Evolutionary conservation across 2,888 invertebrate genomes (phyloP).

Genomic region (Apodemia duryi): DNA sequence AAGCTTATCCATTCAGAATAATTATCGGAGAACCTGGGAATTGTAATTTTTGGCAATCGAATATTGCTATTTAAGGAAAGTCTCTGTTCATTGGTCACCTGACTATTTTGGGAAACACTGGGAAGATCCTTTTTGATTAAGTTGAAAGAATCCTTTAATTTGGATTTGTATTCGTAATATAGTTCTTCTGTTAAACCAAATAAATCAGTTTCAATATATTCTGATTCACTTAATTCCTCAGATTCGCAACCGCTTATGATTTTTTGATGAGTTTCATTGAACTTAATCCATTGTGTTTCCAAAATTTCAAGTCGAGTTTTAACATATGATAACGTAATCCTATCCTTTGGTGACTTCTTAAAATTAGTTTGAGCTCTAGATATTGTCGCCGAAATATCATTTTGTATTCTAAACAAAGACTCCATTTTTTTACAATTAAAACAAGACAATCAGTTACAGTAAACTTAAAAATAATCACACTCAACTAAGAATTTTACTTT

Average conservation of each 20-base stretch:
- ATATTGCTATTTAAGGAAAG: neutral
- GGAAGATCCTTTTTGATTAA: neutral
- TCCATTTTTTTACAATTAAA: neutral
- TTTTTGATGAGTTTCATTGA: slow-evolving; percentile 18
- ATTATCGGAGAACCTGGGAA: slow-evolving; percentile 24
- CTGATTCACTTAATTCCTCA: slow-evolving; percentile 10
- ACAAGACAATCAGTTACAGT: neutral
- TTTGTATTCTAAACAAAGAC: neutral
- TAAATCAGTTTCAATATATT: slow-evolving; percentile 19
- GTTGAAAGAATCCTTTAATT: slow-evolving; percentile 18
- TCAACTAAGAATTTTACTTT: no score
- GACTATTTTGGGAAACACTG: slow-evolving; percentile 9
- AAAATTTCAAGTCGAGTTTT: slow-evolving; percentile 22
- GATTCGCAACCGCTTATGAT: slow-evolving; percentile 8
- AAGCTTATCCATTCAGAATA: slow-evolving; percentile 28
- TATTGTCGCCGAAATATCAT: slow-evolving; percentile 4
- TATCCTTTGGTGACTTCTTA: slow-evolving; percentile 21
- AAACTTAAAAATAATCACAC: neutral
- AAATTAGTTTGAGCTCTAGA: slow-evolving; percentile 8
- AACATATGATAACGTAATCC: slow-evolving; percentile 20
- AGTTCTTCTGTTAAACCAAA: slow-evolving; percentile 21
- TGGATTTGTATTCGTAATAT: slow-evolving; percentile 20
- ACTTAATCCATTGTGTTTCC: slow-evolving; percentile 24
- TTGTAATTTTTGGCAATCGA: slow-evolving; percentile 24
- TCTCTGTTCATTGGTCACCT: neutral